phyloP scores from a whole-genome alignment of 2,797 vertebrate species.

The Xenentodon cancila region DNA sequence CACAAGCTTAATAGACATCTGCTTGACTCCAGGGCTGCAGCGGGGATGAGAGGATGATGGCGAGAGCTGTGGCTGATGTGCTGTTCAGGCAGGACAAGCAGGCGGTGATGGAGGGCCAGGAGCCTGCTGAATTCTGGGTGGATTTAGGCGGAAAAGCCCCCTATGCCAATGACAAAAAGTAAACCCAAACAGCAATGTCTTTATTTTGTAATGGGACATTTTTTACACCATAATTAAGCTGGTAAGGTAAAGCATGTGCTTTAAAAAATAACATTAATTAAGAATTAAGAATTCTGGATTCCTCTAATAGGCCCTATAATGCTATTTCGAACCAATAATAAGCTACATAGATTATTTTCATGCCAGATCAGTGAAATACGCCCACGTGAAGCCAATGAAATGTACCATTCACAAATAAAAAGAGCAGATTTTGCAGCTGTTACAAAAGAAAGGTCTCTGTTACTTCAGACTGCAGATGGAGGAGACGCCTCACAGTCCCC shows the following conservation, averaged over 20 bases:
- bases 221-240: too few relatives aligned
- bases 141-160: conserved; percentile 89
- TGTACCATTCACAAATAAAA: neutral
- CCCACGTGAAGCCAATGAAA: too few relatives aligned
- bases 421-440: conserved; percentile 20
- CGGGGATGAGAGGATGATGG: conserved; percentile 91
- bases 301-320: too few relatives aligned
- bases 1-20: neutral
- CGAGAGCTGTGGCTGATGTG: conserved; percentile 83
- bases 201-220: neutral
- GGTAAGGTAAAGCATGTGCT: too few relatives aligned
- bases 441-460: conserved; percentile 1
- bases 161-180: conserved; percentile 90
- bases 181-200: conserved; percentile 8
- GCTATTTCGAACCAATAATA: too few relatives aligned
- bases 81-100: conserved; percentile 88
- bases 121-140: conserved; percentile 91
- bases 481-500: conserved; percentile 78
- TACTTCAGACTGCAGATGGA: conserved; percentile 83
- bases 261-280: too few relatives aligned
- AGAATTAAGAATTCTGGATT: too few relatives aligned
- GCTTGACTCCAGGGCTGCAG: conserved; percentile 86
- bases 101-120: conserved; percentile 90
- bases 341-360: too few relatives aligned
- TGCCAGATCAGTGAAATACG: too few relatives aligned